Base-by-base conservation (phyloP, 2,888 invertebrate genomes). In the Pandemis heparana region DNA sequence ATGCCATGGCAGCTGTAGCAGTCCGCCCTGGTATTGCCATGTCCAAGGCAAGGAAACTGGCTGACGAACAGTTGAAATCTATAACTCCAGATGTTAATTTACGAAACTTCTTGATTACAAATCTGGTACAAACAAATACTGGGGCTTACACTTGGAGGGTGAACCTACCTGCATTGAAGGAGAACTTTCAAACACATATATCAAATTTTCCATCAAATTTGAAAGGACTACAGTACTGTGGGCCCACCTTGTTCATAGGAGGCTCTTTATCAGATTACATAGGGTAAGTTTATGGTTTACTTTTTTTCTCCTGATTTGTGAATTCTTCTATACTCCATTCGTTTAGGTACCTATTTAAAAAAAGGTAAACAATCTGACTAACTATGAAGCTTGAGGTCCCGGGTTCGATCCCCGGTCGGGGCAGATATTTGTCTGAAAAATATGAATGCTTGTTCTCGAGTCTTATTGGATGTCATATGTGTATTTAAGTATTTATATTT, bases 261-360 rank as follows among this genome's bases (percentile, higher is more conserved):
- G 99, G 99, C 69, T 95, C 94, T 14, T 92, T 96, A n/a, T 99
- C 99, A 0, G 96, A 97, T 87, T 98, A 97, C 87, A 95, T 99
- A 80, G 95, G 95, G 97, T 97, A 92, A 93, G 88, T 81, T 61
- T 48, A 63, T 5, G 8, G 9, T 41, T 48, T 43, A 43, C 10
- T 12, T 32, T 32, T 32, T 32, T 32, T 32, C 2, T 32, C 2
- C 23, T 32, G 12, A 43, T 43, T 12, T 12, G 12, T 48, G 38
- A 8, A 53, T 46, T 10, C 56, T 12, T 56, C 9, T 0, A n/a
- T n/a, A n/a, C n/a, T n/a, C n/a, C n/a, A n/a, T n/a, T n/a, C n/a
- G n/a, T n/a, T n/a, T n/a, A n/a, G n/a, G n/a, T n/a, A n/a, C n/a
- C n/a, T n/a, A n/a, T n/a, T n/a, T n/a, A n/a, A n/a, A n/a, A n/a